These are phyloP conservation scores for Alligator mississippiensis DNA, from an alignment of 2,113 vertebrate species.

Conservation along the genomic window DNA sequence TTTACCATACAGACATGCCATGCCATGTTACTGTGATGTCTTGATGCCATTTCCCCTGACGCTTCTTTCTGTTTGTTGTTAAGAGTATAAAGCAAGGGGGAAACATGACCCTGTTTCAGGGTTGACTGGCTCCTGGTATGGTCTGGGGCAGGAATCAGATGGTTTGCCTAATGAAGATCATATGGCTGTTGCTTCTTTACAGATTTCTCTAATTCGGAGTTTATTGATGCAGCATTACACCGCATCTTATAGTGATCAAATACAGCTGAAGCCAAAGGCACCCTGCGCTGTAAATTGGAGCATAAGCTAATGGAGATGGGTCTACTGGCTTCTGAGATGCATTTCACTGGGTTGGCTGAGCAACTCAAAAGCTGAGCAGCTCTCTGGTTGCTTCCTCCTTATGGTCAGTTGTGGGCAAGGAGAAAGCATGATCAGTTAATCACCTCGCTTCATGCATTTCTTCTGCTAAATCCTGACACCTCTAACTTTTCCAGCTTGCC, in stretches of 20 bases:
- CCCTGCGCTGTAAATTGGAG: slow-evolving; percentile 32
- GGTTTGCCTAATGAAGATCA: slow-evolving; percentile 76
- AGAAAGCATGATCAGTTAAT: background rate
- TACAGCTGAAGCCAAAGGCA: slow-evolving; percentile 67
- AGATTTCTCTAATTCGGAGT: slow-evolving; percentile 66
- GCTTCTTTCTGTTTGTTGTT: background rate
- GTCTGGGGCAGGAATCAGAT: slow-evolving; percentile 57
- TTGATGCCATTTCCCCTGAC: background rate
- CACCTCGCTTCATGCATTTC: no score
- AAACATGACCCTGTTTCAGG: background rate
- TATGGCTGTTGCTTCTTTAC: slow-evolving; percentile 60
- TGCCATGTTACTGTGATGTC: no score
- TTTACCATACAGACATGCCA: background rate
- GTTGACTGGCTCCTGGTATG: slow-evolving; percentile 20
- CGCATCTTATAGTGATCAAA: slow-evolving; percentile 31
- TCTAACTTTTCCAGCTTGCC: no score
- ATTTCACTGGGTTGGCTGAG: background rate
- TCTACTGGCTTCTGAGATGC: background rate
- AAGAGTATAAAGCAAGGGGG: background rate
- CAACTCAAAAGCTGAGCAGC: no score
- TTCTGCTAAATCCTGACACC: no score
- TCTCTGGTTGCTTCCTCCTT: no score
- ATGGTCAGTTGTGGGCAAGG: background rate
- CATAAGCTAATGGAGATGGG: slow-evolving; percentile 57
- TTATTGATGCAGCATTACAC: slow-evolving; percentile 50